Base-by-base conservation (phyloP, 2,113 vertebrate species). In the Tyrannus savana region DNA sequence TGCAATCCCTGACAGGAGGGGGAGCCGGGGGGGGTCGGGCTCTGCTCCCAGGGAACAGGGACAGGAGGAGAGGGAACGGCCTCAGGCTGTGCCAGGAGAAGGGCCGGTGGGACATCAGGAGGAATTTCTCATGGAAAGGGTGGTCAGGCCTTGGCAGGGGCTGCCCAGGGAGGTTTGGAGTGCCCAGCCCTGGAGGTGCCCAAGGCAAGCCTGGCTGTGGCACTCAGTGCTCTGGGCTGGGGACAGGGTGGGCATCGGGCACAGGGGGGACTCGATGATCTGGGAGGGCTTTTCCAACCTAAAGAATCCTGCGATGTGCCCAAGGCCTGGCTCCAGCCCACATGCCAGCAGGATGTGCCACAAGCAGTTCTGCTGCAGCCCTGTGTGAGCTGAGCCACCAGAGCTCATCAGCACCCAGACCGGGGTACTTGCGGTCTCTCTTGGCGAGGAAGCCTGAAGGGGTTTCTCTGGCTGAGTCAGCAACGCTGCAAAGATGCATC, bases 11-110 rank as follows among this genome's bases (percentile, higher is more conserved):
- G 60, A 0, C 60, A 53, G 69, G 53, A 67, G 60, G 27, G 68
- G 12, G 19, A 42, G 73, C 42, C 42, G 0, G 24, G 0, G 16
- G 10, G 25, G 3, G 6, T 47, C 1, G 0, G 35, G 49, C 7
- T 72, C 2, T 87, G 75, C 85, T 63, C 13, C 9, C 47, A 55
- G 31, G 49, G 67, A 35, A 22, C 67, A 79, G 75, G 41, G n/a
- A 47, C 58, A 69, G 73, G 14, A 50, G 25, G 49, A 50, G 49
- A 50, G 49, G 49, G 25, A 27, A 50, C 25, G 3, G 49, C 49
- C 24, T 27, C 49, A 4, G 3, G 25, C 49, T 50, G 50, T 52
- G 50, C 50, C 50, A 52, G 50, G 25, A 25, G 50, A 52, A 25
- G 50, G 8, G 14, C 50, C 27, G 50, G 50, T 15, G 4, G 28